Evolutionary conservation across 2,888 invertebrate species (phyloP), one percentile per base, ranked within the genome.

Genomic region (Apodemia duryi): DNA sequence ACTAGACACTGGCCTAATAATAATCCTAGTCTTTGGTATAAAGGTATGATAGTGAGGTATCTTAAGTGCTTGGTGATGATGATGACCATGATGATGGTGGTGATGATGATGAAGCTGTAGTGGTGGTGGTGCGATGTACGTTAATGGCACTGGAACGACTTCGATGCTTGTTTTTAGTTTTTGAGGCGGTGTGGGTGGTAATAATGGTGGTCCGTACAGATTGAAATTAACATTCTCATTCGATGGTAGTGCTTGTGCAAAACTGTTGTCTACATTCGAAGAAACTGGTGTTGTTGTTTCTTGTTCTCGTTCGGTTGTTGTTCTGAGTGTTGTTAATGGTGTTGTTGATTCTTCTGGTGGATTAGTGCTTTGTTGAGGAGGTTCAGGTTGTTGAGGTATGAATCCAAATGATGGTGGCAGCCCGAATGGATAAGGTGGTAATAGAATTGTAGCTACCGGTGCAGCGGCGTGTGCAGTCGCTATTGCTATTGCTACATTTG

Each of bases 391-490:
- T 66, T 81, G 77, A 13, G 85, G 84, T 41, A 86, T 73, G 32
- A 89, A 77, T 32, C 84, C 86, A 62, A 85, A 77, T 6, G 78
- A 77, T 6, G 85, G 85, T 51, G 89, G 88, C n/a, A 81, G 79
- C 65, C 86, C 89, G 38, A 91, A 89, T 1, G 89, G 89, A 63
- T 88, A 91, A 0, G 91, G 89, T 0, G 91, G 91, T 6, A 91
- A 75, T 6, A 91, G 74, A 49, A 91, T 83, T 1, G 91, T 91
- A 0, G 89, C 86, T 0, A 89, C 88, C 29, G 91, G 90, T 38
- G 89, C 86, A 5, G 90, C 88, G 2, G 88, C 87, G 46, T 90
- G 84, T 1, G 91, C 88, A 2, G 89, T 90, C 2, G 91, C 91
- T 7, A 91, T 70, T 10, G 91, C 91, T 69, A 90, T 84, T 1